Evolutionary conservation across 1,140 invertebrate genomes (phyloP), one percentile per base, ranked within the genome.

Genomic region (Anadara kagoshimensis): DNA sequence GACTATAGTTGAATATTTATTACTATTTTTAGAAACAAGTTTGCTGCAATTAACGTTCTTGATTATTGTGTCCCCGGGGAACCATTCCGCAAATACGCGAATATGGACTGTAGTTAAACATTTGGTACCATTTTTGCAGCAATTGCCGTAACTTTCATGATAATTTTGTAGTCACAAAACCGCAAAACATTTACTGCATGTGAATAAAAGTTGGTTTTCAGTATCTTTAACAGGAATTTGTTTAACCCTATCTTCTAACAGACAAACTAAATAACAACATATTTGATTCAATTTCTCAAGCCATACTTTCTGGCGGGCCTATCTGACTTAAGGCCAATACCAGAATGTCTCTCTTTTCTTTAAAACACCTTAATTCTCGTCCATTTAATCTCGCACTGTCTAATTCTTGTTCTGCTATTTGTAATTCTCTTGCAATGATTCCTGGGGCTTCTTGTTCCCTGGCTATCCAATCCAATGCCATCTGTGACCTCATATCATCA

Each of bases 381-480:
- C 96, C 96, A 45, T 95, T 95, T 76, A 97, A 90, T 79, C 97
- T 90, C 11, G 96, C 96, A n/a, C 94, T 93, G 84, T 97, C 95
- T 36, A 98, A 91, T 89, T 98, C 96, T 43, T 94, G 90, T 87
- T 97, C 95, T 0, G 96, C 95, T 57, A 94, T 91, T 47, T 93
- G 92, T 57, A 98, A 90, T 87, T 98, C 96, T 74, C 93, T 91
- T 0, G 93, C 91, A 18, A 98, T 93, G 43, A 95, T 93, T 0
- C 95, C 95, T 0, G 93, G 92, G 63, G 92, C 93, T 82, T 97
- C 96, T 69, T 96, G 93, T 81, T 96, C 95, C 20, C 91, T 83
- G 1, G 95, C 94, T n/a, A 97, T 96, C 96, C 96, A 98, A 86
- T 97, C 96, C 22, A 97, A 91, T 0, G 96, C 96, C 96, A 98